These are phyloP conservation scores for Thunnus thynnus DNA, from an alignment of 2,113 vertebrate genomes.

Conservation along the genomic window DNA sequence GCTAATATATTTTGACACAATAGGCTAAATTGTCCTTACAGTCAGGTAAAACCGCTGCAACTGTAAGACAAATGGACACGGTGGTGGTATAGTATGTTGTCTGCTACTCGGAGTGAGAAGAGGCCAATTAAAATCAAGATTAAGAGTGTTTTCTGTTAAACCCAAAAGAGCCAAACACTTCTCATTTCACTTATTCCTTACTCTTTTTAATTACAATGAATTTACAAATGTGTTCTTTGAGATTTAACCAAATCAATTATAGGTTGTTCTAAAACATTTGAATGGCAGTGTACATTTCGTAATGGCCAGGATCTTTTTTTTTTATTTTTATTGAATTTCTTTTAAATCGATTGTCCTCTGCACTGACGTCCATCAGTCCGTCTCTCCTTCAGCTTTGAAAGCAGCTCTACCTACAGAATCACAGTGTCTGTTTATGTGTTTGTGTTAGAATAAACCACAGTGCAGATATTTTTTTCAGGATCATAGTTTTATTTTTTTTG, in stretches of 20 bases:
- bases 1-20: not conserved
- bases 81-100: not conserved
- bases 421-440: conserved; percentile 15
- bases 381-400: conserved; percentile 30
- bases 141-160: conserved; percentile 17
- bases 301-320: conserved; percentile 41
- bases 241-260: not conserved
- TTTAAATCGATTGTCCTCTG: conserved; percentile 66
- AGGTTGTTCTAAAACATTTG: conserved; percentile 1
- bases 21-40: not conserved
- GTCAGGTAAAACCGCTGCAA: not conserved
- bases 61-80: not conserved
- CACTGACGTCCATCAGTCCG: conserved; percentile 55
- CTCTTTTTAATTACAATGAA: not conserved
- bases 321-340: conserved; percentile 15
- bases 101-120: not conserved
- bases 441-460: conserved; percentile 5
- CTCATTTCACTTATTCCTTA: not conserved
- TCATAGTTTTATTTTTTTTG: conserved; percentile 26
- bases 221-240: not conserved
- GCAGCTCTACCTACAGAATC: conserved; percentile 28
- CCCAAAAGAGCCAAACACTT: not conserved
- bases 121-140: not conserved
- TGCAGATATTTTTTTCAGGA: conserved; percentile 43
- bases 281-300: conserved; percentile 36